Percentiles rank a stretch among this genome's conserved stretches.
These are phyloP conservation scores for Stictonetta naevosa DNA, from an alignment of 2,113 vertebrate species.

Conservation along the genomic window DNA sequence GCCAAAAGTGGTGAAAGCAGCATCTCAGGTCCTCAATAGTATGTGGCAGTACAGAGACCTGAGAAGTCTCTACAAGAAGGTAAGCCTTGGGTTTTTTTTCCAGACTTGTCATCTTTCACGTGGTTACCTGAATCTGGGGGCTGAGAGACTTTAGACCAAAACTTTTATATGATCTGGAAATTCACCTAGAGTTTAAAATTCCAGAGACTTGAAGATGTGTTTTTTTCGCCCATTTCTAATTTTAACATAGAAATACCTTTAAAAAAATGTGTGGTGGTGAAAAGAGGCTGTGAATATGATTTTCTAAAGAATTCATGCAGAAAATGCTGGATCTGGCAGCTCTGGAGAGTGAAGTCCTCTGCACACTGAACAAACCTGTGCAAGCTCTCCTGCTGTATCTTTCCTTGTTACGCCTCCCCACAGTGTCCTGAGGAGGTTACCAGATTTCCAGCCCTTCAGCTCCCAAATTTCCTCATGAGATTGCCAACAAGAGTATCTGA, in stretches of 20 bases:
- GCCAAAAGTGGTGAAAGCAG: constrained; percentile 98
- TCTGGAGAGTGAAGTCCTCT: neutral
- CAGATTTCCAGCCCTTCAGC: constrained; percentile 12
- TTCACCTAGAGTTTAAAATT: neutral
- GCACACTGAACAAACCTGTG: neutral
- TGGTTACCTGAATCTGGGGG: neutral
- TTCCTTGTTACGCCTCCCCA: neutral
- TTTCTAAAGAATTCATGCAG: neutral
- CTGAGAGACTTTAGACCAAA: constrained; percentile 11
- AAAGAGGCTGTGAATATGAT: neutral
- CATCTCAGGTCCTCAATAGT: constrained; percentile 99
- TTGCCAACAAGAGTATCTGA: constrained; percentile 53
- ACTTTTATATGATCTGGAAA: neutral
- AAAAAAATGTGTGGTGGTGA: neutral
- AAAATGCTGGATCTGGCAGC: neutral
- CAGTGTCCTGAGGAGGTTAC: neutral
- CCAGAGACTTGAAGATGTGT: neutral
- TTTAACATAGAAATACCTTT: neutral
- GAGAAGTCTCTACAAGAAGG: constrained; percentile 99
- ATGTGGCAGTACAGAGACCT: constrained; percentile 99
- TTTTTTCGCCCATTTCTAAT: neutral
- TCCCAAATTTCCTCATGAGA: constrained; percentile 56
- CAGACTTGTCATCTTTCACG: neutral
- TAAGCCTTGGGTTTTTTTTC: constrained; percentile 72
- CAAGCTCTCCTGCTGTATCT: neutral